Evolutionary conservation across 1,140 invertebrate species (phyloP), one percentile per base, ranked within the genome.

Genomic region (Bombus ignitus): DNA sequence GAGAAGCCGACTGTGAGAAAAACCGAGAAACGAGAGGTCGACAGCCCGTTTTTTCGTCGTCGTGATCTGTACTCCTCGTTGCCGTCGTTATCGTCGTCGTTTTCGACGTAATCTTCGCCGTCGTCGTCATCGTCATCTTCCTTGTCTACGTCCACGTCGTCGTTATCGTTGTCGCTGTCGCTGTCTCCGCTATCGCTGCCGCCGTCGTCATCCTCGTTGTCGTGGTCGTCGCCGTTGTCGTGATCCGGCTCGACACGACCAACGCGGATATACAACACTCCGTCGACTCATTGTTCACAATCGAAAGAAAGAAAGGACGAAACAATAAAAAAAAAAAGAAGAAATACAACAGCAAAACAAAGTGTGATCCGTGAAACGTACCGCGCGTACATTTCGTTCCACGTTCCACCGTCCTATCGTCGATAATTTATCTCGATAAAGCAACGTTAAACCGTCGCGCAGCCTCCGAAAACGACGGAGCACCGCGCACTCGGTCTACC

Each of bases 21-120:
- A 75, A 66, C 83, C 47, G 83, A 57, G 32, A 81, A 70, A 78
- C 77, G 80, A 89, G 88, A 89, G 88, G 87, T 88, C 81, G 88
- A 89, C 88, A 83, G 88, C 76, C 80, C 32, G 83, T 71, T 71
- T 89, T 85, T 89, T 66, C 79, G 68, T 81, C 88, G 74, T 87
- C 72, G 88, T 87, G 85, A 83, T 62, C 72, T 47, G 44, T 89
- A 81, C 81, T 80, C 66, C 72, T 85, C 70, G 83, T 75, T 39
- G 59, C 74, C 68, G 47, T 82, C 73, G 83, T 86, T 53, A 47
- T 90, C 81, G 78, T 79, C 72, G 22, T 68, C 35, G 83, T 59
- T 62, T 47, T 25, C 78, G 74, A 78, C 76, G 79, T 79, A 73
- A 66, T 83, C 32, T 53, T 81, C 71, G 76, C 39, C 57, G 44